These are phyloP conservation scores for Semaprochilodus insignis DNA, from an alignment of 2,797 vertebrate genomes.

Conservation along the genomic window DNA sequence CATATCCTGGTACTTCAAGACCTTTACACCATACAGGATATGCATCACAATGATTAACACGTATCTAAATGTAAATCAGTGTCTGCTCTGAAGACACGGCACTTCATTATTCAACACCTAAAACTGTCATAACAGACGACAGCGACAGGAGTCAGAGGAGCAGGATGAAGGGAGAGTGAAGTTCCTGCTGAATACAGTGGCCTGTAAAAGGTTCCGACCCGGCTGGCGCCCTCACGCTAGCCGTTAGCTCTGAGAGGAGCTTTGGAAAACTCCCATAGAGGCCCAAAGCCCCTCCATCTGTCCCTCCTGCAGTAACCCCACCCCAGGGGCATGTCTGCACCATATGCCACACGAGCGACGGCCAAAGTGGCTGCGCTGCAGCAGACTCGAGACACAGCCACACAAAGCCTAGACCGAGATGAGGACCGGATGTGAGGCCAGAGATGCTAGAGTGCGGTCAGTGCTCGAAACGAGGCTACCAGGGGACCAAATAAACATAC, in stretches of 20 bases:
- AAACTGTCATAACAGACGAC: not conserved
- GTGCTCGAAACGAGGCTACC: not conserved
- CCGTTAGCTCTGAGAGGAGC: slow-evolving; percentile 35
- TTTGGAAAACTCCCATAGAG: slow-evolving; percentile 30
- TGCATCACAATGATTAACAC: no score
- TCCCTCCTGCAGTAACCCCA: slow-evolving; percentile 41
- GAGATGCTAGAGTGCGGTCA: not conserved
- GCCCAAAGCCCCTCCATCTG: slow-evolving; percentile 52
- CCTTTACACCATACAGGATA: no score
- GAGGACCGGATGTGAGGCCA: not conserved
- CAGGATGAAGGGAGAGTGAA: not conserved
- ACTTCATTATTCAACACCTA: not conserved
- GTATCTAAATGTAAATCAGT: no score
- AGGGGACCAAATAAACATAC: not conserved
- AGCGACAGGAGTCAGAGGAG: no score
- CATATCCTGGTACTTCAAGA: no score
- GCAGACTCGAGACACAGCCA: not conserved
- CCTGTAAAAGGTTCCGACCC: not conserved
- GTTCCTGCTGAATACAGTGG: not conserved
- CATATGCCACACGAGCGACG: slow-evolving; percentile 50
- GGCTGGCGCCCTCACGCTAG: not conserved
- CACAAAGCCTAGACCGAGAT: not conserved
- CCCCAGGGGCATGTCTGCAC: slow-evolving; percentile 49
- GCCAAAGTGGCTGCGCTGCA: slow-evolving; percentile 33
- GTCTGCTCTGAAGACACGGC: no score